A percentile compares a stretch with the other conserved stretches of the same genome.
These are phyloP conservation scores for Panagrolaimus sp. DNA, from an alignment of 1,140 invertebrate species.

Conservation along the genomic window DNA sequence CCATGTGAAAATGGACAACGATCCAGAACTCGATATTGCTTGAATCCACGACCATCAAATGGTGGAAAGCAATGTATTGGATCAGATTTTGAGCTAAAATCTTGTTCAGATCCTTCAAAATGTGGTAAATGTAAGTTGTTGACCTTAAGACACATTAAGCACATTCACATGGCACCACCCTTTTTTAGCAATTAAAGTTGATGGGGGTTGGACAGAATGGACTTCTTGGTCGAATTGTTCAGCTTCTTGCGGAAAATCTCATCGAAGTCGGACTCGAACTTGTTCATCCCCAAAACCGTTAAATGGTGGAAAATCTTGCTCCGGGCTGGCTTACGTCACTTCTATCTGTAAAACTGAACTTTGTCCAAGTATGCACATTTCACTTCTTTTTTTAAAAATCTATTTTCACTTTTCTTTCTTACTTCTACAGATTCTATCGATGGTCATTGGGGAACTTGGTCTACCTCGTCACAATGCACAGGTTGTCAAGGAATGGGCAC, in stretches of 20 bases:
- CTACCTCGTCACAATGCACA: constrained; percentile 41
- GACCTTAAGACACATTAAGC: not conserved
- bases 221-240: constrained; percentile 60
- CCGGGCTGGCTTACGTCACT: constrained; percentile 58
- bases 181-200: constrained; percentile 43
- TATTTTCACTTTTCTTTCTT: constrained; percentile 2
- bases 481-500: constrained; percentile 32
- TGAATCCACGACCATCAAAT: constrained; percentile 74
- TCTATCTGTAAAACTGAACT: constrained; percentile 42
- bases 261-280: constrained; percentile 60
- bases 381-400: constrained; percentile 16
- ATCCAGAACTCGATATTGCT: constrained; percentile 65
- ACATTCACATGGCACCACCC: constrained; percentile 14
- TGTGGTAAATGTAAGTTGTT: constrained; percentile 59
- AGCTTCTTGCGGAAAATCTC: constrained; percentile 56
- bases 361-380: constrained; percentile 31
- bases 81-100: constrained; percentile 53
- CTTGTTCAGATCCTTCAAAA: constrained; percentile 62
- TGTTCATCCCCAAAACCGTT: constrained; percentile 72
- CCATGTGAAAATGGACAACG: constrained; percentile 60
- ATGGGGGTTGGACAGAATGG: constrained; percentile 69
- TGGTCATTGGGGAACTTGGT: constrained; percentile 45
- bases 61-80: constrained; percentile 67
- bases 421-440: constrained; percentile 37
- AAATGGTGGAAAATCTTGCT: constrained; percentile 68